Conservation (phyloP, 2,113 vertebrate species). For the Protomyctophum bolini region DNA sequence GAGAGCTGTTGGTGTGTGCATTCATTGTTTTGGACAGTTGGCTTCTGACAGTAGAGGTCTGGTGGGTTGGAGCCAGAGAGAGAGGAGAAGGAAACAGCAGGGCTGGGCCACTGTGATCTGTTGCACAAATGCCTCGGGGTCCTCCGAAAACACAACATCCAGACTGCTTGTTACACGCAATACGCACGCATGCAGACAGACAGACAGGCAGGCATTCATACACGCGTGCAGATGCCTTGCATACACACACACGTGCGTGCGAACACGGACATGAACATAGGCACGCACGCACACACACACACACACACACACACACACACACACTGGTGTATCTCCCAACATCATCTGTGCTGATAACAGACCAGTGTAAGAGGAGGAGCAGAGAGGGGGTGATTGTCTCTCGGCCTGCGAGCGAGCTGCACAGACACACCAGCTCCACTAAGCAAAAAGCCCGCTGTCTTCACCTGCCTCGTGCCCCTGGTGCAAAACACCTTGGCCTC, state of each 20-base stretch:
- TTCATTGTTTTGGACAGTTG: constrained; percentile 40
- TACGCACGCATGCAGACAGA: too few species aligned
- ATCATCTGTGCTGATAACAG: constrained; percentile 70
- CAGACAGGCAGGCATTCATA: too few species aligned
- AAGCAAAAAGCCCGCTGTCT: constrained; percentile 39
- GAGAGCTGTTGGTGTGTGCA: constrained; percentile 18
- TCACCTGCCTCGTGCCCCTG: constrained; percentile 38
- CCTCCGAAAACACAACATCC: constrained; percentile 58
- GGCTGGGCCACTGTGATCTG: constrained; percentile 54
- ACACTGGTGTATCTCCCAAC: constrained; percentile 48
- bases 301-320: constrained; percentile 31
- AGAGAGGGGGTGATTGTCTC: constrained; percentile 41
- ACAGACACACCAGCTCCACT: constrained; percentile 34
- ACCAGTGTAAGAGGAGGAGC: constrained; percentile 39
- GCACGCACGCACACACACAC: constrained; percentile 32
- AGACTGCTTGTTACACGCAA: constrained; percentile 56
- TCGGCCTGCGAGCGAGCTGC: constrained; percentile 28
- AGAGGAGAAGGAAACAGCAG: constrained; percentile 39
- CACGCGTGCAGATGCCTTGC: too few species aligned
- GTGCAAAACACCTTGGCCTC: constrained; percentile 37
- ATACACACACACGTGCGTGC: constrained; percentile 33
- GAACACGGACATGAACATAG: constrained; percentile 19
- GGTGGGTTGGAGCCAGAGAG: constrained; percentile 13
- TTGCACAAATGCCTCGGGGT: constrained; percentile 55
- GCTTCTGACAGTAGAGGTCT: constrained; percentile 32